Evolutionary conservation across 1,140 invertebrate genomes (phyloP).

Genomic region (Berghia stephanieae): DNA sequence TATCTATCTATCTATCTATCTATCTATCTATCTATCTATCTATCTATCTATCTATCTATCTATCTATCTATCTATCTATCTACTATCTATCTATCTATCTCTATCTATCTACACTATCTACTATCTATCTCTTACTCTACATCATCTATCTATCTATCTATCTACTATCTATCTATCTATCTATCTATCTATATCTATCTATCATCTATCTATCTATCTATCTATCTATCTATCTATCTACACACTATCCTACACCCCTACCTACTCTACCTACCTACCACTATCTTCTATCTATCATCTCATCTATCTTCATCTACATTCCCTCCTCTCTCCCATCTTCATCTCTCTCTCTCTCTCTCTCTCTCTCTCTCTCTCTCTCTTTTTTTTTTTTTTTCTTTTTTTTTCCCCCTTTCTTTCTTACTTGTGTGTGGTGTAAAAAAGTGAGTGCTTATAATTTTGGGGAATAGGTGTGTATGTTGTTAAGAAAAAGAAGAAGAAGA

Average conservation of each 20-base stretch:
- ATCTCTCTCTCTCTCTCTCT: not conserved
- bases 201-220: too few relatives aligned
- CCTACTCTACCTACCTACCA: not conserved
- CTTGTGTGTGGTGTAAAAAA: not conserved
- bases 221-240: not conserved
- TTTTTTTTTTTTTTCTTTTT: not conserved
- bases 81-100: too few relatives aligned
- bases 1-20: too few relatives aligned
- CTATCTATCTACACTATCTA: too few relatives aligned
- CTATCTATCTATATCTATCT: too few relatives aligned
- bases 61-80: too few relatives aligned
- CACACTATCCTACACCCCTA: not conserved
- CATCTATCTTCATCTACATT: not conserved
- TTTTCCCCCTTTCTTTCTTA: not conserved
- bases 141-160: too few relatives aligned
- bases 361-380: slow-evolving; percentile 1
- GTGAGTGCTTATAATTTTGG: not conserved
- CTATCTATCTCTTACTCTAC: too few relatives aligned
- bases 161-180: too few relatives aligned
- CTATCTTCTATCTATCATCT: not conserved
- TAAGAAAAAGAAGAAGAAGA: not conserved
- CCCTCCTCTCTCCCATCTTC: not conserved
- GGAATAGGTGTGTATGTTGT: not conserved
- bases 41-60: too few relatives aligned
- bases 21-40: too few relatives aligned